Conservation (phyloP, 1,140 invertebrate species). For the Brachionus plicatilis region DNA sequence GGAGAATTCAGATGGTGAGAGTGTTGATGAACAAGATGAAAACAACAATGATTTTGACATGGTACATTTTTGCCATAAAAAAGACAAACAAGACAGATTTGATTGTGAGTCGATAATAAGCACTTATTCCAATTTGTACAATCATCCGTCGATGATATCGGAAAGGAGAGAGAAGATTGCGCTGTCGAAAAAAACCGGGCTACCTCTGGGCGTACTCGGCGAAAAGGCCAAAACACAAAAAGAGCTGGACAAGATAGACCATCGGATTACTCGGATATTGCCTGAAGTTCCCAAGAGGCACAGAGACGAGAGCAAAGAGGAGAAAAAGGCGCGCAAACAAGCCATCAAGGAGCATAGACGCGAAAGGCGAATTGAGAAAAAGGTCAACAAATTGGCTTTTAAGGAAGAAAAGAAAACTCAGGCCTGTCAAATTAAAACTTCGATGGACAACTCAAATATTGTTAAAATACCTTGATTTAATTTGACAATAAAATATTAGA, state of each 20-base stretch:
- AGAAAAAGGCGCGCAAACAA: constrained; percentile 72
- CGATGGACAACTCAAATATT: constrained; percentile 18
- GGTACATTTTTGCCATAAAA: constrained; percentile 51
- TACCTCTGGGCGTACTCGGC: constrained; percentile 36
- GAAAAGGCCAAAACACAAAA: constrained; percentile 44
- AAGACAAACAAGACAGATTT: constrained; percentile 70
- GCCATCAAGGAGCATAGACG: constrained; percentile 73
- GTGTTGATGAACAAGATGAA: constrained; percentile 59
- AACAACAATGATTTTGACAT: constrained; percentile 57
- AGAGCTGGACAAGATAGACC: constrained; percentile 46
- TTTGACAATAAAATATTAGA: background rate
- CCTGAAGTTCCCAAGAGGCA: constrained; percentile 56
- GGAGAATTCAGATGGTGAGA: constrained; percentile 30
- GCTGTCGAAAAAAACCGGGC: constrained; percentile 40
- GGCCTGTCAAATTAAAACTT: background rate
- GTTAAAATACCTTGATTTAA: constrained; percentile 9
- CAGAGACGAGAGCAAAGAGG: constrained; percentile 74
- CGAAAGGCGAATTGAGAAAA: constrained; percentile 77
- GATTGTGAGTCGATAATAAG: constrained; percentile 87
- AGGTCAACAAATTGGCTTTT: constrained; percentile 75
- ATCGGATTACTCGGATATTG: constrained; percentile 19
- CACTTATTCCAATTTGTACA: constrained; percentile 81
- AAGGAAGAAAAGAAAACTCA: constrained; percentile 60
- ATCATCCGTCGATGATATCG: constrained; percentile 78
- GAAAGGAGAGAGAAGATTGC: constrained; percentile 64